Evolutionary conservation across 2,113 vertebrate species (phyloP).

Genomic region (Pogonocichla stellata): DNA sequence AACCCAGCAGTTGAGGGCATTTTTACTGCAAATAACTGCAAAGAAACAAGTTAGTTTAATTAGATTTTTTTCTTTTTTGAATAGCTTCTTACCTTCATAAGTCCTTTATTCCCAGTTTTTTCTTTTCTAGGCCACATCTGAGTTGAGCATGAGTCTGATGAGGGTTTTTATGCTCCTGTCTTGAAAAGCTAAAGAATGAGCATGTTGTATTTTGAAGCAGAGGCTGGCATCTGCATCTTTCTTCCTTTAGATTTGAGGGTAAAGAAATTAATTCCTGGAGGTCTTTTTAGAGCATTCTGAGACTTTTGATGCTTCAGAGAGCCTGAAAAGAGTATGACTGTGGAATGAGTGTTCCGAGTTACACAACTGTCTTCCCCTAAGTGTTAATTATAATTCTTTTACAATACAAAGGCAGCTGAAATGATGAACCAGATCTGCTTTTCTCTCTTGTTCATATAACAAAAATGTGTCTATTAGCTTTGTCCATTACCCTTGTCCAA

Average conservation of each 20-base stretch:
- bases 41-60: neutral
- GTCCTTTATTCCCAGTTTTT: neutral
- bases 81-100: neutral
- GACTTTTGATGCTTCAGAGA: neutral
- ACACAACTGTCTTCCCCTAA: neutral
- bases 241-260: neutral
- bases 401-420: neutral
- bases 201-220: neutral
- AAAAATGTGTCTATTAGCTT: neutral
- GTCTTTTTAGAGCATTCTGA: slow-evolving; percentile 15
- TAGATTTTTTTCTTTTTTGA: neutral
- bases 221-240: neutral
- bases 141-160: neutral
- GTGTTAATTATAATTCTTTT: slow-evolving; percentile 16
- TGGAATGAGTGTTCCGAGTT: neutral
- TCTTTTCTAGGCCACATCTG: neutral
- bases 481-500: neutral
- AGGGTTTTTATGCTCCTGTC: neutral
- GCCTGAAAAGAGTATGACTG: neutral
- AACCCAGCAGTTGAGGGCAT: neutral
- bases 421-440: neutral
- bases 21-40: neutral
- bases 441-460: neutral
- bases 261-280: slow-evolving; percentile 11
- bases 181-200: neutral